Evolutionary conservation across 2,888 invertebrate species (phyloP).

Genomic region (Choreutis nemorana): DNA sequence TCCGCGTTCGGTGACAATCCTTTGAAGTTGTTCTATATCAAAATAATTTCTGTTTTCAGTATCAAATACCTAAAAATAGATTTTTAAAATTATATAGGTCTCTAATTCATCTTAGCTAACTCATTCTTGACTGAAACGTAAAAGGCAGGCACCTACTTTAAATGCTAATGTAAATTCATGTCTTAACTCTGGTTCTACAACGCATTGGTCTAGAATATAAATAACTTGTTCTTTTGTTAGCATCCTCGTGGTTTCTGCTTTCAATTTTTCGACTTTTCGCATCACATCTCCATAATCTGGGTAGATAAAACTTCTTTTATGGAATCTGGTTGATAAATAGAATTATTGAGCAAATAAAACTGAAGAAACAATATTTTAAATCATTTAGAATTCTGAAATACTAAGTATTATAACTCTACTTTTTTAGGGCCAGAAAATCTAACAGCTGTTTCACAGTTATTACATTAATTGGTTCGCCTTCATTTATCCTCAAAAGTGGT

Average conservation of each 20-base stretch:
- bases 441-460: slow-evolving; percentile 37
- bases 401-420: slow-evolving; percentile 23
- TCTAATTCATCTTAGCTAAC: too few species aligned
- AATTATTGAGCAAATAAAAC: too few species aligned
- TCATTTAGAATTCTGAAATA: neutral
- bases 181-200: slow-evolving; percentile 31
- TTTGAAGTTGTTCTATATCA: slow-evolving; percentile 33
- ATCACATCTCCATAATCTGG: slow-evolving; percentile 46
- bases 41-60: slow-evolving; percentile 40
- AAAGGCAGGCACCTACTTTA: slow-evolving; percentile 20
- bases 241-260: slow-evolving; percentile 28
- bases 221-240: slow-evolving; percentile 42
- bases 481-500: slow-evolving; percentile 26
- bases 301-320: slow-evolving; percentile 40
- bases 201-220: slow-evolving; percentile 36
- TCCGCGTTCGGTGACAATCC: slow-evolving; percentile 28
- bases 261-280: slow-evolving; percentile 33
- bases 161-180: slow-evolving; percentile 46
- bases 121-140: neutral
- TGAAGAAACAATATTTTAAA: too few species aligned
- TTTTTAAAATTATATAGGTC: too few species aligned
- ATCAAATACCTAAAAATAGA: slow-evolving; percentile 36
- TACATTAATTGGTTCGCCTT: slow-evolving; percentile 29
- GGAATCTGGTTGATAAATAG: slow-evolving; percentile 44
- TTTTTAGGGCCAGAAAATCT: slow-evolving; percentile 36